Evolutionary conservation across 1,140 invertebrate genomes (phyloP).

Genomic region (Saccostrea glomerata): DNA sequence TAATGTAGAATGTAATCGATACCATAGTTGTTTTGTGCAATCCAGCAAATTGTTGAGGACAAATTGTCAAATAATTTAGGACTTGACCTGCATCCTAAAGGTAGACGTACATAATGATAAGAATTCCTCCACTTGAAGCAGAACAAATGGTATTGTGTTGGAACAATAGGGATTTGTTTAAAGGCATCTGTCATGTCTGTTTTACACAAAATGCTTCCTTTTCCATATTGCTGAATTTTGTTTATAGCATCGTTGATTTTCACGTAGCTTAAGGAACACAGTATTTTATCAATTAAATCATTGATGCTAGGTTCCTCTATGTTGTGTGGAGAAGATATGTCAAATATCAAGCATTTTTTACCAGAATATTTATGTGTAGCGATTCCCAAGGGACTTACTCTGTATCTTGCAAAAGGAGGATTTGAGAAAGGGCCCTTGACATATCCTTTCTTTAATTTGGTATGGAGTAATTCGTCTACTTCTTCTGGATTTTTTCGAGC

Average conservation of each 20-base stretch:
- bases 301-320: conserved; percentile 40
- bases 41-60: no score
- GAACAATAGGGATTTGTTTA: conserved; percentile 38
- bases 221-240: no score
- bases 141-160: conserved; percentile 43
- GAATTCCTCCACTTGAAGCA: conserved; percentile 38
- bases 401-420: neutral
- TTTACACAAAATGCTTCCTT: conserved; percentile 46
- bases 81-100: conserved; percentile 53
- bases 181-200: no score
- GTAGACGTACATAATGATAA: conserved; percentile 34
- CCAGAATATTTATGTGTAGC: no score
- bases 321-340: conserved; percentile 44
- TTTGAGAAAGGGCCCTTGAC: neutral
- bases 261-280: conserved; percentile 49
- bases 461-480: no score
- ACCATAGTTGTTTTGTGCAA: no score
- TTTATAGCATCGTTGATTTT: no score
- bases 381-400: conserved; percentile 30
- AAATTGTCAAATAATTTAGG: conserved; percentile 43
- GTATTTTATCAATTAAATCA: conserved; percentile 48
- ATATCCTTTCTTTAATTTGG: neutral
- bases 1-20: conserved; percentile 42
- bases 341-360: conserved; percentile 34
- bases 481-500: neutral